Conservation (phyloP, 2,113 vertebrate genomes). For the Alligator sinensis region DNA sequence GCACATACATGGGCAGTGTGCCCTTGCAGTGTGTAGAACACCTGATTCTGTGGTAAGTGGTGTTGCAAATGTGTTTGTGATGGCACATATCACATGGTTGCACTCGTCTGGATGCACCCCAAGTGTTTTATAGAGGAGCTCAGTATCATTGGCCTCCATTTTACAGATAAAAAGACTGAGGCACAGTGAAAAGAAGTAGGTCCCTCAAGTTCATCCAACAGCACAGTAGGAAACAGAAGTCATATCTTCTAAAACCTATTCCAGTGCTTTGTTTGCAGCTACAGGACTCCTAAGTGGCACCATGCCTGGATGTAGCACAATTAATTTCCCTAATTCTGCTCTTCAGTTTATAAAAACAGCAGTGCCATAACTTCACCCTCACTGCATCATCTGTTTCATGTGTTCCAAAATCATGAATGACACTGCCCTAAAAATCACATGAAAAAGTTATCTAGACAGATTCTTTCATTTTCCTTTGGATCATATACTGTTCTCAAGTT, state of each 20-base stretch:
- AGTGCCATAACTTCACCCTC: background rate
- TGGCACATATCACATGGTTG: too few species aligned
- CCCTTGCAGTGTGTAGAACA: too few species aligned
- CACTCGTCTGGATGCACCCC: accelerated
- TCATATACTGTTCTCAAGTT: background rate
- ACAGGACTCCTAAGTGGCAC: background rate
- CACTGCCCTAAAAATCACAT: background rate
- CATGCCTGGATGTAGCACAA: background rate
- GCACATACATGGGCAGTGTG: too few species aligned
- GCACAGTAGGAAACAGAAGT: background rate
- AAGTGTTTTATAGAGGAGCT: background rate
- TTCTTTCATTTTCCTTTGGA: background rate
- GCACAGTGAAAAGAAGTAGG: background rate
- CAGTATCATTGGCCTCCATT: background rate
- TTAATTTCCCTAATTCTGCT: background rate
- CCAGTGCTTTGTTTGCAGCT: background rate
- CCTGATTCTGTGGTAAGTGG: too few species aligned
- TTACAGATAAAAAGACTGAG: background rate
- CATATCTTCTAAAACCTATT: background rate
- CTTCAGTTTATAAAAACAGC: background rate
- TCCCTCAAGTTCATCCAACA: background rate
- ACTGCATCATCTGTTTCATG: background rate
- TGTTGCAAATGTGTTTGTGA: too few species aligned
- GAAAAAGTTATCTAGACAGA: too few species aligned
- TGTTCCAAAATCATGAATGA: background rate